Evolutionary conservation across 2,888 invertebrate genomes (phyloP).

Genomic region (Chrysomela aeneicollis): DNA sequence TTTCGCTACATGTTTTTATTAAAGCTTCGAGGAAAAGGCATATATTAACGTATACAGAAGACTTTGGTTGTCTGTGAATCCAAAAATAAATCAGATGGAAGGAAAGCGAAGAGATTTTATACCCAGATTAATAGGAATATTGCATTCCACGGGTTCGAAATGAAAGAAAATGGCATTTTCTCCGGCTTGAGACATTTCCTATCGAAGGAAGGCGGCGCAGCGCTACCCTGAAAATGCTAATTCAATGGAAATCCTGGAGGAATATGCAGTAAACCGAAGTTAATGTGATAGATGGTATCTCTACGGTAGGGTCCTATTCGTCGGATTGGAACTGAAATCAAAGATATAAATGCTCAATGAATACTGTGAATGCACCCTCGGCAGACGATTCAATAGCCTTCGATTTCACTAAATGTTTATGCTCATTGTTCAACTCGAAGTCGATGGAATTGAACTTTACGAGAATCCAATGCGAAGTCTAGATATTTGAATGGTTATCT

Average conservation of each 20-base stretch:
- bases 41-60: slow-evolving; percentile 32
- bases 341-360: slow-evolving; percentile 46
- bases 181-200: slow-evolving; percentile 41
- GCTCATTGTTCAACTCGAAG: not conserved
- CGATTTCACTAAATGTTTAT: slow-evolving; percentile 32
- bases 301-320: slow-evolving; percentile 49
- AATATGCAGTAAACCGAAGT: slow-evolving; percentile 54
- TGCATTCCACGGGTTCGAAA: slow-evolving; percentile 27
- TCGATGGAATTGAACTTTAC: not conserved
- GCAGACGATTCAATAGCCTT: slow-evolving; percentile 38
- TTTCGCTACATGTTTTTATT: slow-evolving; percentile 36
- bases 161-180: slow-evolving; percentile 41
- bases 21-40: slow-evolving; percentile 30
- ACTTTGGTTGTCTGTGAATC: slow-evolving; percentile 17
- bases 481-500: not conserved
- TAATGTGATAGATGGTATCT: slow-evolving; percentile 55
- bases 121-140: slow-evolving; percentile 35
- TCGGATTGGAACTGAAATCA: slow-evolving; percentile 51
- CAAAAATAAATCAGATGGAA: slow-evolving; percentile 33
- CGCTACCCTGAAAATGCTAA: slow-evolving; percentile 50
- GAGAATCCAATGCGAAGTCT: not conserved
- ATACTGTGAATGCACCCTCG: slow-evolving; percentile 37
- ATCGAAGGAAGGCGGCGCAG: slow-evolving; percentile 38
- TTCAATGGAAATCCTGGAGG: slow-evolving; percentile 50
- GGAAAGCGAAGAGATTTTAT: slow-evolving; percentile 34